Evolutionary conservation across 2,797 vertebrate genomes (phyloP).

Genomic region (Dryobates pubescens): DNA sequence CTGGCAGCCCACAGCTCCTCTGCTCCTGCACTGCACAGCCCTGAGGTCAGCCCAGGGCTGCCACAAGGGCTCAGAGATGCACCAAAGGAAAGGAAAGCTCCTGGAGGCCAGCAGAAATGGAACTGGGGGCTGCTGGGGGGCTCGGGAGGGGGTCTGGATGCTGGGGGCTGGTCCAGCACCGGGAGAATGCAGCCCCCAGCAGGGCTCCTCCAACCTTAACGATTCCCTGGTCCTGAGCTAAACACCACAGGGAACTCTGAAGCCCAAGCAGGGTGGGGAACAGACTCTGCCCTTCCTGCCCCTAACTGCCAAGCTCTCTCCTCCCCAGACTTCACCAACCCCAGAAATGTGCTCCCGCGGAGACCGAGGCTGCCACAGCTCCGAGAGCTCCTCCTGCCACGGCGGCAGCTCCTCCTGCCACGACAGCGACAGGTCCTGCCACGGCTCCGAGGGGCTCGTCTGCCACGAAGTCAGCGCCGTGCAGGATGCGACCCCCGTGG

Average conservation of each 20-base stretch:
- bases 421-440: neutral
- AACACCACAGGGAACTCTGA: neutral
- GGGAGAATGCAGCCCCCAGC: rapidly evolving
- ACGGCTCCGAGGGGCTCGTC: neutral
- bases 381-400: conserved; percentile 43
- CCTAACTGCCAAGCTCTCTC: neutral
- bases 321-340: neutral
- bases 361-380: conserved; percentile 48
- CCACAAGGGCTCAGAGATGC: rapidly evolving
- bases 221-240: rapidly evolving
- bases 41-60: neutral
- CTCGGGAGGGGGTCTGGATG: rapidly evolving
- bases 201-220: too few species aligned
- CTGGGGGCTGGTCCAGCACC: rapidly evolving
- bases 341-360: conserved; percentile 56
- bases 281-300: rapidly evolving
- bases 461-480: conserved; percentile 38
- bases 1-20: rapidly evolving
- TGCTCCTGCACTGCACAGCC: neutral
- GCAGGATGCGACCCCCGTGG: neutral
- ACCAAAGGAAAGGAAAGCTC: neutral
- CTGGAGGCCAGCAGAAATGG: rapidly evolving
- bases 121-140: neutral
- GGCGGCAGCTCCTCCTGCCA: neutral
- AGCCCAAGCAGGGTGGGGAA: rapidly evolving